Conservation (phyloP, 2,797 vertebrate species). For the Mormyrus hasselquistii region DNA sequence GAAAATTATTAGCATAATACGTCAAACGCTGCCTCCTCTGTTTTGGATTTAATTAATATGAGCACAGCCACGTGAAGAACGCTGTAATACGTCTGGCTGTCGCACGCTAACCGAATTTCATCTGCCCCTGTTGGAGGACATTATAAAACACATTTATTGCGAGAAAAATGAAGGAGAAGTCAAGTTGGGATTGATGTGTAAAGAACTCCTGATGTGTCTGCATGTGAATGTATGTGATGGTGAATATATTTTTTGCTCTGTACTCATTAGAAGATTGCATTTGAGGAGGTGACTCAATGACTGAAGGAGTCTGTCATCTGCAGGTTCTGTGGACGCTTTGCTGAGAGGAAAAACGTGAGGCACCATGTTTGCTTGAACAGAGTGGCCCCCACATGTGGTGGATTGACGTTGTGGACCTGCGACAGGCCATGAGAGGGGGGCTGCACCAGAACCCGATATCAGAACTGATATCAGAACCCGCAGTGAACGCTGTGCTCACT, state of each 20-base stretch:
- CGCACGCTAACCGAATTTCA: conserved; percentile 14
- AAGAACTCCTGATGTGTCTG: not conserved
- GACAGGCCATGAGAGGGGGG: not conserved
- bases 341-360: not conserved
- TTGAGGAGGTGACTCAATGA: not conserved
- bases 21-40: conserved; percentile 14
- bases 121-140: conserved; percentile 8
- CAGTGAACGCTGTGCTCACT: not conserved
- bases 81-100: conserved; percentile 21
- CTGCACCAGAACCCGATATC: no score
- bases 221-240: conserved; percentile 14
- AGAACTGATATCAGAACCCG: not conserved
- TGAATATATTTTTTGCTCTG: not conserved
- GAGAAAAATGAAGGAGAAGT: not conserved
- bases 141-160: conserved; percentile 16
- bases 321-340: not conserved
- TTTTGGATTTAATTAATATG: conserved; percentile 24
- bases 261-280: not conserved
- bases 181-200: not conserved
- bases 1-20: conserved; percentile 26
- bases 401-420: not conserved
- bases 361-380: not conserved
- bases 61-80: conserved; percentile 7
- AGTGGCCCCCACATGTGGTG: not conserved
- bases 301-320: not conserved